Percentiles rank a stretch among this genome's conserved stretches.
Evolutionary conservation across 2,888 invertebrate genomes (phyloP).

Genomic region (Pollenia griseotomentosa): DNA sequence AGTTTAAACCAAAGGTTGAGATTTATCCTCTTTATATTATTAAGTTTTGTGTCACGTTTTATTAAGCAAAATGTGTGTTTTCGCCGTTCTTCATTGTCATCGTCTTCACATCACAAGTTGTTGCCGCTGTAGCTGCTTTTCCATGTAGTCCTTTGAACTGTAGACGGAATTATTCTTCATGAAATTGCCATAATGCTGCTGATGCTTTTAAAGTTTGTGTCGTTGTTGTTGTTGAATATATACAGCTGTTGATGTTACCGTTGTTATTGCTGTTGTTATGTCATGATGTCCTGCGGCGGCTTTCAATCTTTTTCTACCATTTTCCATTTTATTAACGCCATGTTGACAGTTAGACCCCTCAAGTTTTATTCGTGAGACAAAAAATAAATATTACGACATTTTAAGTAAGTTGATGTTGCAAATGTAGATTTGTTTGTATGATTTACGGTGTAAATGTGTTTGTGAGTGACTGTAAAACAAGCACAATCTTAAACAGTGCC

Average conservation of each 20-base stretch:
- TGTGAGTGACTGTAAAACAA: too few species aligned
- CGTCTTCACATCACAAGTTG: too few species aligned
- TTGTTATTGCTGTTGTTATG: constrained; percentile 12
- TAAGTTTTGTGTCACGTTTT: constrained; percentile 8
- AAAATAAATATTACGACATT: background rate
- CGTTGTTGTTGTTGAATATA: too few species aligned
- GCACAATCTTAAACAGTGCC: background rate
- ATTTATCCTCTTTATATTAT: constrained; percentile 36
- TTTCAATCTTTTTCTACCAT: constrained; percentile 53
- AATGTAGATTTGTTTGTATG: background rate
- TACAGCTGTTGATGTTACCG: background rate
- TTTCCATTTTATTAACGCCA: constrained; percentile 47
- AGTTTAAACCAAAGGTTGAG: background rate
- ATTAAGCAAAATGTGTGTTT: background rate
- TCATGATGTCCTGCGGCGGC: constrained; percentile 45
- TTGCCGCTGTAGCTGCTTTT: too few species aligned
- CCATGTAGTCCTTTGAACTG: too few species aligned
- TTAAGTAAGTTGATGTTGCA: background rate
- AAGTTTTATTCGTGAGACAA: background rate
- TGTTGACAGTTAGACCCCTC: constrained; percentile 56
- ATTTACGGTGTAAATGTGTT: too few species aligned
- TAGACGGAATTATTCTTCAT: too few species aligned
- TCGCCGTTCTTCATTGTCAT: background rate
- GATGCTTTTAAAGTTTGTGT: too few species aligned
- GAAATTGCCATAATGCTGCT: too few species aligned